Percentiles rank a stretch among this genome's conserved stretches.
phyloP scores from a whole-genome alignment of 1,140 invertebrate species.

The Orchesella cincta region DNA sequence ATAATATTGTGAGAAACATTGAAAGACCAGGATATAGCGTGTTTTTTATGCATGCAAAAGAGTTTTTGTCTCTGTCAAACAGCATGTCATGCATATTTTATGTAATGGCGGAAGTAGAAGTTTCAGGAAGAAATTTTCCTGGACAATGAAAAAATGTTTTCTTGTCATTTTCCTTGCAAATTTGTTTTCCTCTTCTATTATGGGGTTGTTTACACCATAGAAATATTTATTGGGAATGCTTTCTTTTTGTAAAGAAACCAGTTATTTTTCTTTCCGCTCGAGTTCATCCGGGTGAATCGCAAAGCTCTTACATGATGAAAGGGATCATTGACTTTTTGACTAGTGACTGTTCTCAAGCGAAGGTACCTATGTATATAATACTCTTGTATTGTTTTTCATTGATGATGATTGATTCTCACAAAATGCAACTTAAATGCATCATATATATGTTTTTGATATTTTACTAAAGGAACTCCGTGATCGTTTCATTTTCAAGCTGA shows the following conservation, averaged over 20 bases:
- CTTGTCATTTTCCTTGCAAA: slow-evolving; percentile 26
- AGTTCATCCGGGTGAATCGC: slow-evolving; percentile 94
- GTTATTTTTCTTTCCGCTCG: slow-evolving; percentile 84
- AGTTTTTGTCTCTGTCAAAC: no score
- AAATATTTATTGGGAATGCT: background rate
- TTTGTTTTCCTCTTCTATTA: background rate
- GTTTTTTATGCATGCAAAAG: no score
- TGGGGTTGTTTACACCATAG: background rate
- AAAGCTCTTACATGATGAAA: slow-evolving; percentile 96
- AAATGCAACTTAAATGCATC: slow-evolving; percentile 48
- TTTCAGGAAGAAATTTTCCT: no score
- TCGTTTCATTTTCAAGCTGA: slow-evolving; percentile 92
- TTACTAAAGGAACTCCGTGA: slow-evolving; percentile 85
- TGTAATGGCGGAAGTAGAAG: no score
- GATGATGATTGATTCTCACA: background rate
- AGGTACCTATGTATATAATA: no score
- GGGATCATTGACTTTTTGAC: slow-evolving; percentile 89
- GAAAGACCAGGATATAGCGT: no score
- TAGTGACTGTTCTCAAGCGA: slow-evolving; percentile 60
- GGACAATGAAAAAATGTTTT: no score
- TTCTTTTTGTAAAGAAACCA: slow-evolving; percentile 44
- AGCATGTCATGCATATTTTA: no score
- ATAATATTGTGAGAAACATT: no score
- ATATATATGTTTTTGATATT: slow-evolving; percentile 55
- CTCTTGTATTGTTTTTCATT: slow-evolving; percentile 24